Conservation (phyloP, 1,140 invertebrate species). For the Trachelipus rathkii region DNA sequence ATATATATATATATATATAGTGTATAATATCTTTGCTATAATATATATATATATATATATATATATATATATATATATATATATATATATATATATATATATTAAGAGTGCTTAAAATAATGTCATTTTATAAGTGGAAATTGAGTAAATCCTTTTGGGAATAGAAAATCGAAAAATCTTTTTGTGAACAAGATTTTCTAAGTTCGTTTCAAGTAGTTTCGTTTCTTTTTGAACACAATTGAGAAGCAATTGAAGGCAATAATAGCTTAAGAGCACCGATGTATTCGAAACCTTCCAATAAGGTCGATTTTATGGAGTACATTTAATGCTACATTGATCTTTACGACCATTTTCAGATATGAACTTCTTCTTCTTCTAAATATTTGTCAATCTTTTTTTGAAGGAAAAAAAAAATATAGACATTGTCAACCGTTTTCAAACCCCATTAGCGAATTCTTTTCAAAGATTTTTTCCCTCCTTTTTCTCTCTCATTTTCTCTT, state of each 20-base stretch:
- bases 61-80: neutral
- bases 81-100: conserved; percentile 22
- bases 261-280: neutral
- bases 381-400: too few species aligned
- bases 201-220: neutral
- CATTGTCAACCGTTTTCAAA: too few species aligned
- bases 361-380: too few species aligned
- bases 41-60: conserved; percentile 22
- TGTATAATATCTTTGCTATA: too few species aligned
- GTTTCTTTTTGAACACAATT: neutral
- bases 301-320: neutral
- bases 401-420: too few species aligned
- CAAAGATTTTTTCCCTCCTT: too few species aligned
- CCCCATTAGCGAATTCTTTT: too few species aligned
- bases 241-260: neutral
- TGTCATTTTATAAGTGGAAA: too few species aligned
- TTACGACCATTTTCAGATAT: too few species aligned
- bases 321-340: neutral
- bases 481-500: too few species aligned
- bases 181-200: neutral
- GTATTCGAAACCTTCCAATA: neutral
- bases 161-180: neutral
- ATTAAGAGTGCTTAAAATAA: too few species aligned
- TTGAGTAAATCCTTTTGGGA: too few species aligned
- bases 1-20: neutral